Evolutionary conservation across 2,888 invertebrate species (phyloP).

Genomic region (Alloplasta piceator): DNA sequence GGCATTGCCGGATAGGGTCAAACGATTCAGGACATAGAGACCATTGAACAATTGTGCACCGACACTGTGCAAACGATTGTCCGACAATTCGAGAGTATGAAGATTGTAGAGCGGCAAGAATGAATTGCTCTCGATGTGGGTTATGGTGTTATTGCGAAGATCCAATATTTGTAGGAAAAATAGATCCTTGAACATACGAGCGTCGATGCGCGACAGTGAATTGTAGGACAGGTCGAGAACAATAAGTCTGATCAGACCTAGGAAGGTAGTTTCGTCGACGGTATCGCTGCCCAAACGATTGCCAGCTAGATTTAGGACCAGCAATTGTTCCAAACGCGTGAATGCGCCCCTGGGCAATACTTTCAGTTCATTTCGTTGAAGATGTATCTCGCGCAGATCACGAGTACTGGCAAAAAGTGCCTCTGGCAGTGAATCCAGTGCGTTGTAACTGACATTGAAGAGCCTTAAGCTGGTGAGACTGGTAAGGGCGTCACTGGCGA

Average conservation of each 20-base stretch:
- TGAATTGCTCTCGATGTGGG: constrained; percentile 94
- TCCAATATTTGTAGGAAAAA: constrained; percentile 94
- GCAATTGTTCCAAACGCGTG: constrained; percentile 92
- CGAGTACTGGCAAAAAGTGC: constrained; percentile 92
- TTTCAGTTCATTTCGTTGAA: constrained; percentile 93
- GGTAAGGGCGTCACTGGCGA: constrained; percentile 91
- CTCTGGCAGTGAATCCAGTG: constrained; percentile 91
- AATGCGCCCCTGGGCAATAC: constrained; percentile 93
- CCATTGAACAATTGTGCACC: constrained; percentile 93
- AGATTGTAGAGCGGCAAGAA: constrained; percentile 94
- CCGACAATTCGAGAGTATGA: constrained; percentile 94
- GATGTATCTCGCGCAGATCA: constrained; percentile 92
- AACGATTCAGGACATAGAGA: constrained; percentile 91
- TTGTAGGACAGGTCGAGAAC: constrained; percentile 94
- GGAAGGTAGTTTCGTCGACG: constrained; percentile 93
- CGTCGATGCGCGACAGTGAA: constrained; percentile 92
- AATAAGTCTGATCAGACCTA: constrained; percentile 92
- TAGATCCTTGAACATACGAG: constrained; percentile 93
- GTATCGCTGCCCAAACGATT: constrained; percentile 94
- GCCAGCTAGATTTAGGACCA: constrained; percentile 92
- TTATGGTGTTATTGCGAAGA: constrained; percentile 93
- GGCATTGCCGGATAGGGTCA: constrained; percentile 94
- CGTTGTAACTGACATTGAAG: constrained; percentile 94
- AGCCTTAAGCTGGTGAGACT: constrained; percentile 91
- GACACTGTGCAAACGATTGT: constrained; percentile 92